Percentiles rank a stretch among this genome's conserved stretches.
Evolutionary conservation across 2,113 vertebrate species (phyloP).

Genomic region (Castor canadensis): DNA sequence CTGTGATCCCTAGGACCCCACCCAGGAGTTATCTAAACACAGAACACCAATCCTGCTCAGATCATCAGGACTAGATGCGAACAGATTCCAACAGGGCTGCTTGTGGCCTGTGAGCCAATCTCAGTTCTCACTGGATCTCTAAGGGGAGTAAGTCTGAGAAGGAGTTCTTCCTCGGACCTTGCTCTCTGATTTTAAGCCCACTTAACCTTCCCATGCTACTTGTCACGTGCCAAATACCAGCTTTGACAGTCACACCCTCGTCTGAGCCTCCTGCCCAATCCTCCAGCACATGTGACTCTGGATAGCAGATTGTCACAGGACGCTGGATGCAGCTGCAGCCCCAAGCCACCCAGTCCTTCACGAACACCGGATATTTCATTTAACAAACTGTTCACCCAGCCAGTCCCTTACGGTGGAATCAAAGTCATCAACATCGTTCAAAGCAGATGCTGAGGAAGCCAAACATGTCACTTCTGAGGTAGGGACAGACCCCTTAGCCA

Average conservation of each 20-base stretch:
- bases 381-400: not conserved
- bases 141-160: not conserved
- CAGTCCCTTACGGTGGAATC: not conserved
- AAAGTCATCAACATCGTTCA: not conserved
- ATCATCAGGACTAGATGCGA: too few species aligned
- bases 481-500: not conserved
- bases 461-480: fast-evolving
- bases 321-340: not conserved
- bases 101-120: too few species aligned
- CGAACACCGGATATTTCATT: not conserved
- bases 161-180: not conserved
- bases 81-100: not conserved
- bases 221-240: not conserved
- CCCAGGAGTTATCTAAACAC: not conserved
- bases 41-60: not conserved
- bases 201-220: not conserved
- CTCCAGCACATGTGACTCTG: not conserved
- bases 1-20: not conserved
- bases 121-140: not conserved
- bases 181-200: not conserved
- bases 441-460: not conserved
- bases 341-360: not conserved
- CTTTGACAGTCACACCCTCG: not conserved
- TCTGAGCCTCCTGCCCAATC: fast-evolving
- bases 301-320: not conserved